Conservation (phyloP, 2,797 vertebrate species). For the Apogon talboti region DNA sequence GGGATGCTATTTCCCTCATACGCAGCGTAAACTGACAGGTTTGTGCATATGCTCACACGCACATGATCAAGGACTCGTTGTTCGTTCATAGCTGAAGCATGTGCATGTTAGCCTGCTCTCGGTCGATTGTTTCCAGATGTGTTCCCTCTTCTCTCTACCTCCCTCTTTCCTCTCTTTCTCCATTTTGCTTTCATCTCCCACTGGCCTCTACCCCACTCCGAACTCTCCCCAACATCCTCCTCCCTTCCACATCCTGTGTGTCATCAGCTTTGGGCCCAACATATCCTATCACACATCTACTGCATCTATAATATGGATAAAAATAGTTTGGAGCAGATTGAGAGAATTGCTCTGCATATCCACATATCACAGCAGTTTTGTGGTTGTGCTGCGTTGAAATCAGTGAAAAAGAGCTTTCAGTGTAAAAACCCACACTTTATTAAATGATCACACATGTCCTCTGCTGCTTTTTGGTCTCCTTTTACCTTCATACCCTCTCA, state of each 20-base stretch:
- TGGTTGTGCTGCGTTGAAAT: conserved; percentile 13
- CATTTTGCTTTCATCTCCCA: conserved; percentile 64
- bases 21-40: conserved; percentile 33
- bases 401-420: not conserved
- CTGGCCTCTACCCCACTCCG: conserved; percentile 30
- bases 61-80: conserved; percentile 75
- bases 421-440: not conserved
- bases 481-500: not conserved
- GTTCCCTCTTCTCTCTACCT: conserved; percentile 41
- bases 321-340: conserved; percentile 29
- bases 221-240: conserved; percentile 56
- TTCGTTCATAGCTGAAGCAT: conserved; percentile 77
- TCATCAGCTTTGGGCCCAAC: conserved; percentile 33
- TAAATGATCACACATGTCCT: conserved; percentile 24
- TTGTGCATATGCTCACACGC: conserved; percentile 23
- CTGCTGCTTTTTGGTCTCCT: too few relatives aligned
- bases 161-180: conserved; percentile 22
- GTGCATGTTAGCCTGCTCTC: conserved; percentile 68
- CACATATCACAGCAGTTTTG: not conserved
- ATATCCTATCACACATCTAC: conserved; percentile 26
- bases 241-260: conserved; percentile 46
- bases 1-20: conserved; percentile 12
- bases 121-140: conserved; percentile 84
- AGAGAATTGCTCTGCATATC: conserved; percentile 28
- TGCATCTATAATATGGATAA: conserved; percentile 22